Conservation (phyloP, 2,888 invertebrate species). For the Latrodectus hesperus region DNA sequence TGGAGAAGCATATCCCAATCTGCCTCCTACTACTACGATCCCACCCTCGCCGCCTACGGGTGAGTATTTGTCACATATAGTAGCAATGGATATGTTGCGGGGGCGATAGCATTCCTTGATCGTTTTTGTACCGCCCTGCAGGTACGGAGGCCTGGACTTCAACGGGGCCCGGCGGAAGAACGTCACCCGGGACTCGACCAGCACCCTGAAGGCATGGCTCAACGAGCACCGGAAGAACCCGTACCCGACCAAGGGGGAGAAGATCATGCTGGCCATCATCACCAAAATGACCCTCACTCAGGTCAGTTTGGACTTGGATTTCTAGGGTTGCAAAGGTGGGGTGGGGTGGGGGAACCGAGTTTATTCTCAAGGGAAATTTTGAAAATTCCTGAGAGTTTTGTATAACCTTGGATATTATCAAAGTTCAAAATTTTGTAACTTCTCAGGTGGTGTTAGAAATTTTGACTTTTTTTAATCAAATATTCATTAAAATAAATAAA, state of each 20-base stretch:
- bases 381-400: no score
- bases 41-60: slow-evolving; percentile 66
- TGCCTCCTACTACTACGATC: slow-evolving; percentile 70
- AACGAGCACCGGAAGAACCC: slow-evolving; percentile 99
- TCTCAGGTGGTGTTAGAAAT: no score
- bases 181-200: slow-evolving; percentile 97
- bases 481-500: no score
- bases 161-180: slow-evolving; percentile 93
- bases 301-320: slow-evolving; percentile 66
- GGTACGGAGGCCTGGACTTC: slow-evolving; percentile 79
- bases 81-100: neutral
- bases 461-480: no score
- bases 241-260: slow-evolving; percentile 99
- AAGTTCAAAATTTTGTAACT: no score
- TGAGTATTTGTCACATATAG: slow-evolving; percentile 17
- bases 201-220: slow-evolving; percentile 97
- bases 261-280: slow-evolving; percentile 98
- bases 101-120: neutral
- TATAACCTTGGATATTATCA: no score
- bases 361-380: no score
- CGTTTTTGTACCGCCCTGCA: slow-evolving; percentile 77
- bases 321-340: no score
- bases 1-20: slow-evolving; percentile 74
- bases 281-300: slow-evolving; percentile 99
- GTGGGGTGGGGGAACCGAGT: no score